Conservation (phyloP, 2,888 invertebrate species). For the Gymnosoma rotundatum region DNA sequence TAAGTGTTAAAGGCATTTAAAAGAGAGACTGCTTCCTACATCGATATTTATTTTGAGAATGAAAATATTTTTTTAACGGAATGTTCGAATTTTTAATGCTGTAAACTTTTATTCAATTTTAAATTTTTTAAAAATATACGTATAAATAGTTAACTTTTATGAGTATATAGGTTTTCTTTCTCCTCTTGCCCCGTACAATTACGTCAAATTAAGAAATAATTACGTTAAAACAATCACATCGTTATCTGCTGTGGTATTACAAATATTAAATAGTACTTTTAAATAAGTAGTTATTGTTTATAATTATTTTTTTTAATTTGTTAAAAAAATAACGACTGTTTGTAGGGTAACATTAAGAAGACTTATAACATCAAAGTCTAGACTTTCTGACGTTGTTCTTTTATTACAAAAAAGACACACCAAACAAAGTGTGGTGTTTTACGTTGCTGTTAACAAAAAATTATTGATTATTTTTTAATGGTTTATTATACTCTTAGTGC, state of each 20-base stretch:
- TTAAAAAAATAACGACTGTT: neutral
- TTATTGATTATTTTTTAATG: conserved; percentile 42
- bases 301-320: too few species aligned
- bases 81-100: neutral
- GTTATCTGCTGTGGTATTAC: too few species aligned
- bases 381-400: conserved; percentile 49
- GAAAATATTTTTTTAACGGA: neutral
- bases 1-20: neutral
- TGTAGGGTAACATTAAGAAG: conserved; percentile 29
- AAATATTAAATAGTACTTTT: too few species aligned
- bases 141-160: neutral
- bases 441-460: conserved; percentile 26
- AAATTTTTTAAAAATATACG: too few species aligned
- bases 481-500: conserved; percentile 12
- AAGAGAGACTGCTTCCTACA: conserved; percentile 27
- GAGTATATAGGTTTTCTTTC: too few species aligned
- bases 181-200: too few species aligned
- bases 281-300: too few species aligned
- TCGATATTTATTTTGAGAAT: conserved; percentile 7
- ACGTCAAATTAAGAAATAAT: too few species aligned
- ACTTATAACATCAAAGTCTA: conserved; percentile 49
- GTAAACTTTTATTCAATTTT: neutral
- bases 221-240: too few species aligned
- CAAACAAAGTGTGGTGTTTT: neutral
- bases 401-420: neutral